Evolutionary conservation across 2,888 invertebrate genomes (phyloP), one percentile per base, ranked within the genome.

Genomic region (Synergus gifuensis): DNA sequence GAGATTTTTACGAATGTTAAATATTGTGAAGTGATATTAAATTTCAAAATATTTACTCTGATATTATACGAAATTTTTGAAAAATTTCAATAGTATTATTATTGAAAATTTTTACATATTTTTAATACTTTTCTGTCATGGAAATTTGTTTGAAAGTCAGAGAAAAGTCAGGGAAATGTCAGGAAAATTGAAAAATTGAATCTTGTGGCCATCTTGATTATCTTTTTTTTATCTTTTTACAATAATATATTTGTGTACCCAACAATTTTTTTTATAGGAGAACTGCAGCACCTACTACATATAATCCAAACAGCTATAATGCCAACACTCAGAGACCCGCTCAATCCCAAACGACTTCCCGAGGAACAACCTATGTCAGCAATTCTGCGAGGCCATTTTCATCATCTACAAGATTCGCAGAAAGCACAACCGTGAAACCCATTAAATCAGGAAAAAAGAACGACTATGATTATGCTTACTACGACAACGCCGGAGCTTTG

Each of bases 391-490:
- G 91, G 46, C 90, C 91, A 2, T 92, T 90, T 81, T 85, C 91
- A 0, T 90, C 91, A 8, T 91, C 91, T 28, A 84, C 89, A 36
- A 88, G 86, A 79, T 89, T 91, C n/a, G 84, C 86, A 60, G 87
- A 88, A 63, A 87, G 87, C 12, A 92, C 93, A 44, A 91, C 92
- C 12, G 85, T 88, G 16, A 90, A 88, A 54, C 85, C 90, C 9
- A 4, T 28, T 49, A 93, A 93, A 46, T 92, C 92, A 58, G 93
- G 92, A 42, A 93, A 92, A 87, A 94, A 93, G 87, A 94, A 94
- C 84, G 95, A 95, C 83, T 97, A 97, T 89, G 97, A 97, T 90
- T 97, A 97, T 88, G 97, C 97, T 5, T 97, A 97, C 89, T 97
- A 97, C 88, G 97, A 97, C 90, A 94, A 95, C 79, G 94, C 94